Percentiles rank a stretch among this genome's conserved stretches.
phyloP scores from a whole-genome alignment of 2,888 invertebrate species.

The Oeneis ivallda region DNA sequence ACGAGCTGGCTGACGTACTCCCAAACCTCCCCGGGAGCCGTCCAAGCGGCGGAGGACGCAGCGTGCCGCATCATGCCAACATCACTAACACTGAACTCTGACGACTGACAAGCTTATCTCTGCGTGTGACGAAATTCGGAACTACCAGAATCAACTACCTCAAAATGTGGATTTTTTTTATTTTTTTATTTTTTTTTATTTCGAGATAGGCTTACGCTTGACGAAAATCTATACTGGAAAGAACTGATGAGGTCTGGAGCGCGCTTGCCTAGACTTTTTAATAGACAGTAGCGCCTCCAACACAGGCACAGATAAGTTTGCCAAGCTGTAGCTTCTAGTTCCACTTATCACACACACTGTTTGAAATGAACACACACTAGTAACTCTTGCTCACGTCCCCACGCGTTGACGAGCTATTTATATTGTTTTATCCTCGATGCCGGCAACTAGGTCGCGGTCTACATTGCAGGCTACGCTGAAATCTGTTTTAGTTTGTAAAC shows the following conservation, averaged over 20 bases:
- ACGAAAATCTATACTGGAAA: too few species aligned
- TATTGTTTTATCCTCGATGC: constrained; percentile 81
- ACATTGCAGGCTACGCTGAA: constrained; percentile 67
- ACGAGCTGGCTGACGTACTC: constrained; percentile 85
- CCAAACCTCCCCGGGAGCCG: constrained; percentile 84
- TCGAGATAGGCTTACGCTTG: too few species aligned
- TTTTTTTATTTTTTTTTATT: too few species aligned
- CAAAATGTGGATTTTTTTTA: too few species aligned
- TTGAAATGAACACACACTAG: constrained; percentile 38
- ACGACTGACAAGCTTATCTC: too few species aligned
- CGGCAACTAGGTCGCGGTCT: constrained; percentile 78
- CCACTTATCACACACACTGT: constrained; percentile 48
- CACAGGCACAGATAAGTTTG: too few species aligned
- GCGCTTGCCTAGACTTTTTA: too few species aligned
- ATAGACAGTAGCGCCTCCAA: too few species aligned
- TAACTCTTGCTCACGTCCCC: constrained; percentile 58
- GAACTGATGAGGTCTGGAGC: too few species aligned
- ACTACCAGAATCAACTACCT: too few species aligned
- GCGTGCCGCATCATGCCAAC: constrained; percentile 79
- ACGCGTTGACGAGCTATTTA: constrained; percentile 78
- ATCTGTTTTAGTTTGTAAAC: constrained; percentile 64
- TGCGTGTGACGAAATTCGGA: too few species aligned
- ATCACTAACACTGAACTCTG: constrained; percentile 53
- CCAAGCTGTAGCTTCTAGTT: constrained; percentile 35
- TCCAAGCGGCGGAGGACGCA: constrained; percentile 73